Evolutionary conservation across 2,113 vertebrate genomes (phyloP).

Genomic region (Rhinolophus sinicus): DNA sequence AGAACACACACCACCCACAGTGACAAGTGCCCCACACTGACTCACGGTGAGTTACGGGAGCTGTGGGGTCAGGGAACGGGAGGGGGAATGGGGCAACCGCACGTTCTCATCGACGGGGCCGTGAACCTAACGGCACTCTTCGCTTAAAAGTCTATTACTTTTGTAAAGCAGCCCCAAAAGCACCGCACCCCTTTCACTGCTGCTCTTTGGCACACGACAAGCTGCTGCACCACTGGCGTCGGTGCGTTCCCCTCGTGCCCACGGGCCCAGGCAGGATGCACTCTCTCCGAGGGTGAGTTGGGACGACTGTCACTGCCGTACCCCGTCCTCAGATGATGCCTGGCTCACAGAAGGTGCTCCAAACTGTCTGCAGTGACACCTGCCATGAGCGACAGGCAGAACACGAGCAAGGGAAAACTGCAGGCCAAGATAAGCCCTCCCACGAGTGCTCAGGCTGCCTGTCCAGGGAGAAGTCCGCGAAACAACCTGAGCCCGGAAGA

Average conservation of each 20-base stretch:
- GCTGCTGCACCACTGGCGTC: too few species aligned
- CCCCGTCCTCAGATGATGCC: neutral
- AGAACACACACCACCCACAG: neutral
- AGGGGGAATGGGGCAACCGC: accelerated
- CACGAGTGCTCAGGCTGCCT: neutral
- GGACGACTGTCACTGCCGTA: accelerated
- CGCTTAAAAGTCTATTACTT: neutral
- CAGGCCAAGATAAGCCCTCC: neutral
- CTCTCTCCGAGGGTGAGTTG: accelerated
- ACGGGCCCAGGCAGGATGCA: accelerated
- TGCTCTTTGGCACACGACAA: neutral
- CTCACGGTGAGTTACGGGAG: accelerated
- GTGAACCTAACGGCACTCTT: neutral
- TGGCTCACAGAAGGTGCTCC: neutral
- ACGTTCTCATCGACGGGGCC: neutral
- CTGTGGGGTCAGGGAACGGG: accelerated
- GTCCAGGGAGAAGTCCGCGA: neutral
- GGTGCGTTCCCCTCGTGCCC: neutral
- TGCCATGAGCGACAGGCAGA: neutral
- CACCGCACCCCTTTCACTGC: accelerated
- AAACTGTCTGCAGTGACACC: too few species aligned
- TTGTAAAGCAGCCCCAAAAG: neutral
- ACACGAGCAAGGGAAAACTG: neutral
- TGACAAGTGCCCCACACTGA: accelerated
- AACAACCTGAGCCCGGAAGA: neutral